Base-by-base conservation (phyloP, 2,113 vertebrate species). In the Tragelaphus imberbis region DNA sequence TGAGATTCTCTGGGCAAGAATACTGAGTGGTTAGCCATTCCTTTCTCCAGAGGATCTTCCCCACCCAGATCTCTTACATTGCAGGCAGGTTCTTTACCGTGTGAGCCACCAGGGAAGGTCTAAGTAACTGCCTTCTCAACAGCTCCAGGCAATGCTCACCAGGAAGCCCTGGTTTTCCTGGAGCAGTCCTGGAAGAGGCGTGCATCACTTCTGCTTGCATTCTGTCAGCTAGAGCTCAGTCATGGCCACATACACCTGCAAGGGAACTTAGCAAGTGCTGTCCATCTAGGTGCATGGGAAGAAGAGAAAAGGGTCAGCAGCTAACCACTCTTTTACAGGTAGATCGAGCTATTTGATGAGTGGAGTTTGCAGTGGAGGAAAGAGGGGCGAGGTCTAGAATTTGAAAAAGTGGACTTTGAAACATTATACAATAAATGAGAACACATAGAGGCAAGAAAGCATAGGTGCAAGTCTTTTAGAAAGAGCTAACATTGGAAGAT, bases 401-500 rank as follows among this genome's bases (percentile, higher is more conserved):
- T 51, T 55, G 59, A 51, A 91, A 59, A 15, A 17, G 16, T 6
- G 28, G 33, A 10, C 33, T 47, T 16, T 49, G 53, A 56, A 28
- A 49, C 30, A 17, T 25, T 33, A 0, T 21, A n/a, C 47, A 30
- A 55, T 13, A 71, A 81, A 14, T 7, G 4, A 27, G 30, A 47
- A 77, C 47, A 10, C 1, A 10, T 0, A n/a, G 9, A 3, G 23
- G 30, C 5, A 27, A 47, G 30, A 9, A 2, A 2, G 25, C 1
- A 3, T 13, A 13, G 1, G 12, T 4, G 4, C 3, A 12, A 36
- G 6, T 7, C 25, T 71, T 84, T 15, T 3, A 44, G 16, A 58
- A 90, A 77, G 33, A 82, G 12, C 17, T 71, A 27, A 63, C 16
- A 7, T 21, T 77, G 30, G 25, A 82, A 63, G 82, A 30, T 3